Evolutionary conservation across 2,888 invertebrate genomes (phyloP), one percentile per base, ranked within the genome.

Genomic region (Cybosia mesomella): DNA sequence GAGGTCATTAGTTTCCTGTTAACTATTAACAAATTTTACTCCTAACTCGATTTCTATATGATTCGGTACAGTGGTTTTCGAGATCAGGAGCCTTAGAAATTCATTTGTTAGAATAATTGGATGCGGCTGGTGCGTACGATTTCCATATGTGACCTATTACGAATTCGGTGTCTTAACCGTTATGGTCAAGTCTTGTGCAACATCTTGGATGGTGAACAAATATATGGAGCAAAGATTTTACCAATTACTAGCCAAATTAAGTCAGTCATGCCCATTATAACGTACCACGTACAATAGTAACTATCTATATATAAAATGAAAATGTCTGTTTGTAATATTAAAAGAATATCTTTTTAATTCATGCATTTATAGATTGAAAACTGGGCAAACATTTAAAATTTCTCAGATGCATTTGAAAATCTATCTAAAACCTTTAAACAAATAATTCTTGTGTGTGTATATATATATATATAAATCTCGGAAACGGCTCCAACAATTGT

Each of bases 61-160:
- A 36, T 34, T 58, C 36, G 34, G 58, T n/a, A 21, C 34, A 58
- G 36, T n/a, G 7, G 58, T 32, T 58, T 36, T 58, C 13, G 34
- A 58, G 34, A 36, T 32, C 58, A 21, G n/a, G 13, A 21, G 21
- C 28, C 28, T 55, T 5, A 55, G 18, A 49, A 49, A 39, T 13
- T 10, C 21, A 22, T 13, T 8, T 54, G 54, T 49, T 49, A 49
- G n/a, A 9, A 55, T 55, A 55, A 55, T 55, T 55, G 55, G 55
- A 55, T 55, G 18, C 55, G 55, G 15, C 28, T 55, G 7, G 28
- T 55, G 24, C 8, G 24, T 55, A 55, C 55, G 55, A 55, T 24
- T 43, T 43, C 39, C 32, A 58, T 67, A 58, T 58, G 54, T 58
- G 58, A 54, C 55, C 22, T 24, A 24, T 55, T 24, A 57, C 39